Evolutionary conservation across 2,888 invertebrate genomes (phyloP).

Genomic region (Gastracanthus pulcherrimus): DNA sequence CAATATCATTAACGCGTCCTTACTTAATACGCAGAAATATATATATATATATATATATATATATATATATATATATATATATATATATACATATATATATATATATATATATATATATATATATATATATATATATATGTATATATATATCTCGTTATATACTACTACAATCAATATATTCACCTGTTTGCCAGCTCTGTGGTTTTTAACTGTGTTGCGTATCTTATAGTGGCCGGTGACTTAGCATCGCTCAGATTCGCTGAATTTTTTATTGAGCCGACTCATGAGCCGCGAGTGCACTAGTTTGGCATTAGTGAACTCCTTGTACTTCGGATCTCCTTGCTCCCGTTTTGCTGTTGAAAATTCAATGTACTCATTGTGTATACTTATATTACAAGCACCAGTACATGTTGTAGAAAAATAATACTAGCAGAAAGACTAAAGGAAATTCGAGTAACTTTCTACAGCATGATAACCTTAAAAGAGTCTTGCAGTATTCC

Average conservation of each 20-base stretch:
- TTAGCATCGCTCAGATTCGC: constrained; percentile 36
- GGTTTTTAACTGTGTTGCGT: constrained; percentile 50
- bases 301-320: constrained; percentile 46
- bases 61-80: constrained; percentile 25
- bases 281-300: constrained; percentile 48
- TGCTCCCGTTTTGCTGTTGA: constrained; percentile 8
- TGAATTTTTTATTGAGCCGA: constrained; percentile 41
- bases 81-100: constrained; percentile 24
- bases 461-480: no score
- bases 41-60: no score
- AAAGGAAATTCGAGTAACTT: no score
- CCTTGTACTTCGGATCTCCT: neutral
- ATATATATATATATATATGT: neutral
- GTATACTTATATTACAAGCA: no score
- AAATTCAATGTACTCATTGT: neutral
- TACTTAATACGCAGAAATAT: constrained; percentile 1
- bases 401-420: no score
- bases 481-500: no score
- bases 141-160: constrained; percentile 31
- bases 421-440: no score
- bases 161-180: constrained; percentile 31
- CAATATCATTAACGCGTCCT: constrained; percentile 15
- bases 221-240: constrained; percentile 49
- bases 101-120: neutral
- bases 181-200: constrained; percentile 39